Evolutionary conservation across 2,113 vertebrate species (phyloP).

Genomic region (Ctenodactylus gundi): DNA sequence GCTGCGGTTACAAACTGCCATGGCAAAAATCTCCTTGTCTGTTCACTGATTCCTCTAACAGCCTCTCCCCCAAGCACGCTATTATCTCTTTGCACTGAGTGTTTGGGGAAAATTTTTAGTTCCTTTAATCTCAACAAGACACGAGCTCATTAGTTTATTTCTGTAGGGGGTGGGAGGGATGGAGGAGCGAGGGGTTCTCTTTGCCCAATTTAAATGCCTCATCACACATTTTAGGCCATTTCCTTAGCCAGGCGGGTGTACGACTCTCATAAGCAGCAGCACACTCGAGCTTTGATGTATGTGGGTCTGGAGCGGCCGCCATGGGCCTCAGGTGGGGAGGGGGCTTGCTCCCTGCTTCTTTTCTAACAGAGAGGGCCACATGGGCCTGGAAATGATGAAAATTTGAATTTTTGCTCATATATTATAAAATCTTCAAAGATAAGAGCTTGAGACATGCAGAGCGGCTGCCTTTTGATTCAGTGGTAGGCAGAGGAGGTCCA

Average conservation of each 20-base stretch:
- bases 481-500: neutral
- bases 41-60: conserved; percentile 13
- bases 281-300: conserved; percentile 57
- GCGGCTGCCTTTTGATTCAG: conserved; percentile 13
- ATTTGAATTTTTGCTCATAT: conserved; percentile 57
- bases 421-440: conserved; percentile 32
- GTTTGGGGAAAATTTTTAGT: neutral
- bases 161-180: conserved; percentile 24
- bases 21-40: conserved; percentile 45
- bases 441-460: neutral
- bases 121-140: conserved; percentile 66
- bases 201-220: conserved; percentile 62
- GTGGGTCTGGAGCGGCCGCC: conserved; percentile 47
- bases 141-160: conserved; percentile 36
- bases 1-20: too few relatives aligned
- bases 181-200: conserved; percentile 34
- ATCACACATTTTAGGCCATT: conserved; percentile 67
- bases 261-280: conserved; percentile 39
- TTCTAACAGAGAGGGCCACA: conserved; percentile 43
- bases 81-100: neutral
- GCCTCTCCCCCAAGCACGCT: neutral
- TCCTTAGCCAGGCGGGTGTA: neutral
- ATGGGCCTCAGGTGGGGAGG: conserved; percentile 32
- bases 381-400: conserved; percentile 40
- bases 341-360: conserved; percentile 22